These are phyloP conservation scores for Forficula auricularia DNA, from an alignment of 1,140 invertebrate genomes.

Conservation along the genomic window DNA sequence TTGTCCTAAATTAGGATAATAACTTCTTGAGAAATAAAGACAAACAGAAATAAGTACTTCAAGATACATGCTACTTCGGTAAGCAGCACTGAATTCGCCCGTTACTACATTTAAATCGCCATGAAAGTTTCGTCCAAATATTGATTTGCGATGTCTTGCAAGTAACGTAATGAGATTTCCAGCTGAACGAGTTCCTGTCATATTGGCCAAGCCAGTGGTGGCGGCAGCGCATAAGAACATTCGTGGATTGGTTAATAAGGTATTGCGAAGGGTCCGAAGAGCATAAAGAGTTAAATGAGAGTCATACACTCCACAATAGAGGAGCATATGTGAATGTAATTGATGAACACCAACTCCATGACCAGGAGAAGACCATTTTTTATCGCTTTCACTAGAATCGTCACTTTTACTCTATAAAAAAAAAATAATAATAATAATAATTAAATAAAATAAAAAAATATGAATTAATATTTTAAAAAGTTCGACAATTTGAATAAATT, in stretches of 20 bases:
- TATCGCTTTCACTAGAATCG: slow-evolving; percentile 18
- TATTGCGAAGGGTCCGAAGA: slow-evolving; percentile 53
- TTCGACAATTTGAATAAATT: too few species aligned
- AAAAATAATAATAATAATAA: background rate
- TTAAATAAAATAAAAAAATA: too few species aligned
- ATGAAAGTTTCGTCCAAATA: slow-evolving; percentile 61
- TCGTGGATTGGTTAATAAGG: slow-evolving; percentile 51
- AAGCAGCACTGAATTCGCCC: slow-evolving; percentile 39
- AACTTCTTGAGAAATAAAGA: slow-evolving; percentile 63
- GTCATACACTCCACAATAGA: slow-evolving; percentile 70
- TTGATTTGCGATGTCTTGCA: slow-evolving; percentile 60
- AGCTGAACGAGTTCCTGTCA: slow-evolving; percentile 17
- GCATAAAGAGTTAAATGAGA: slow-evolving; percentile 58
- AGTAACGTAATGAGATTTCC: slow-evolving; percentile 28
- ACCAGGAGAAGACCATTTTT: background rate
- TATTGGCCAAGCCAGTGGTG: slow-evolving; percentile 43
- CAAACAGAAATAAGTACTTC: slow-evolving; percentile 64
- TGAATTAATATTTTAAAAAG: too few species aligned
- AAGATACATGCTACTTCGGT: slow-evolving; percentile 64
- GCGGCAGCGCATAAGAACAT: slow-evolving; percentile 53
- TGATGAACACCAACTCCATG: slow-evolving; percentile 41
- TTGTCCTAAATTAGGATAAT: slow-evolving; percentile 51
- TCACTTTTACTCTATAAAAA: slow-evolving; percentile 17
- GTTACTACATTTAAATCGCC: slow-evolving; percentile 41
- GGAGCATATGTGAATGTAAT: slow-evolving; percentile 64